Evolutionary conservation across 2,888 invertebrate genomes (phyloP), one percentile per base, ranked within the genome.

Genomic region (Meandrusa payeni): DNA sequence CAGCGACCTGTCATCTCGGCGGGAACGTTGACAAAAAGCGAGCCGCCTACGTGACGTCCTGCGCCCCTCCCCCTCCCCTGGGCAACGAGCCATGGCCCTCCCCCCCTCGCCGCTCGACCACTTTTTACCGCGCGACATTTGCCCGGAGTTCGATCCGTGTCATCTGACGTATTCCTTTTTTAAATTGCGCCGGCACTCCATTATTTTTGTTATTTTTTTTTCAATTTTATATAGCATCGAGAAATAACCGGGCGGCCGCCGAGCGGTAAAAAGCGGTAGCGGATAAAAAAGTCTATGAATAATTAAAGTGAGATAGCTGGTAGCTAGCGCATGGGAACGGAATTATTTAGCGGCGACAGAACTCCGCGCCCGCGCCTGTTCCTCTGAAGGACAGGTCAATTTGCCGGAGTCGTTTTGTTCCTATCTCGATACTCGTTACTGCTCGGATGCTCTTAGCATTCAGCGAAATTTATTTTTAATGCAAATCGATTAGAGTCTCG

Each of bases 121-220:
- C 85, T 87, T 87, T 87, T 87, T 86, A 86, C 77, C 72, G 78
- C 81, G 86, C 87, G 87, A 86, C 87, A 87, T 87, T 87, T 86
- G 86, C 87, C 87, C 86, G 80, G 87, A 86, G 87, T 87, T 87
- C 87, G 86, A 85, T 83, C 86, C 86, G 81, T 87, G 87, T 87
- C 87, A 86, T 85, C 82, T 79, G 83, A 82, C 86, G 78, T 85
- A 83, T 83, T 85, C 81, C 83, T 87, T 85, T 87, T 86, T 85
- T 79, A 79, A 85, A 85, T 82, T 85, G 81, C 82, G 76, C 74
- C 75, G 72, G 57, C 63, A 69, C 73, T 81, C 76, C 76, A 77
- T 81, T 81, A 76, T 76, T 78, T 82, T 78, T n/a, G n/a, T n/a
- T n/a, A n/a, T n/a, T 67, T 76, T 80, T 80, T 83, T 82, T 85